These are phyloP conservation scores for Drosophila bipectinata DNA, from an alignment of 1,140 invertebrate species.

Conservation along the genomic window DNA sequence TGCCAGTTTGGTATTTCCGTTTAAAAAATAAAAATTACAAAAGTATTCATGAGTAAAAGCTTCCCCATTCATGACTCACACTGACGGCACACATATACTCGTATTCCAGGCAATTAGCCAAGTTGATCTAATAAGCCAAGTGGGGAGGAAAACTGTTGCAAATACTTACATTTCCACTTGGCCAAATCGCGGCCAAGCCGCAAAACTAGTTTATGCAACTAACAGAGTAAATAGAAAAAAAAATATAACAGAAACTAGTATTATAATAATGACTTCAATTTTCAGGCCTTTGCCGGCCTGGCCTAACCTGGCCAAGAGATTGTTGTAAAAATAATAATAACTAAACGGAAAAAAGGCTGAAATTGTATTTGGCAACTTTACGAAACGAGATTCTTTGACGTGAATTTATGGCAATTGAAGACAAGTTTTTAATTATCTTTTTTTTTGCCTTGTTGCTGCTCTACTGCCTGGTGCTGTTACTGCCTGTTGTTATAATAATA, in stretches of 20 bases:
- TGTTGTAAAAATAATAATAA: constrained; percentile 70
- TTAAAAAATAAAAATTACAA: constrained; percentile 6
- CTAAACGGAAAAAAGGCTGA: constrained; percentile 34
- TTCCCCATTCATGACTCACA: constrained; percentile 54
- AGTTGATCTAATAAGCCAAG: constrained; percentile 43
- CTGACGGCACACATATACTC: constrained; percentile 9
- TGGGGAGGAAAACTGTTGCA: constrained; percentile 61
- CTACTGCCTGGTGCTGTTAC: constrained; percentile 17
- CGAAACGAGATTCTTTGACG: constrained; percentile 72
- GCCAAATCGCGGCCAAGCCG: constrained; percentile 62
- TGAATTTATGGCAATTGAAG: constrained; percentile 82
- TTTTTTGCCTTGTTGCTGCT: constrained; percentile 19
- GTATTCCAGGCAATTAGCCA: constrained; percentile 50
- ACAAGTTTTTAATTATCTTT: constrained; percentile 82
- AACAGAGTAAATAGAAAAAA: constrained; percentile 31
- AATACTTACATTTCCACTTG: constrained; percentile 65
- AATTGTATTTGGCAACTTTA: constrained; percentile 71
- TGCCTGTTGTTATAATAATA: constrained; percentile 56
- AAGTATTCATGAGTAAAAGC: constrained; percentile 23
- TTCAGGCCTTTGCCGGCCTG: constrained; percentile 25
- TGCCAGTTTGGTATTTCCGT: constrained; percentile 62
- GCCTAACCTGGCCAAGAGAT: constrained; percentile 57
- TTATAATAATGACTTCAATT: constrained; percentile 79
- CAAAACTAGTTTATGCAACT: constrained; percentile 67
- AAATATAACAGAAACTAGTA: constrained; percentile 41